Percentiles rank a stretch among this genome's conserved stretches.
phyloP scores from a whole-genome alignment of 2,888 invertebrate species.

The Lissocephala sabroskyi region DNA sequence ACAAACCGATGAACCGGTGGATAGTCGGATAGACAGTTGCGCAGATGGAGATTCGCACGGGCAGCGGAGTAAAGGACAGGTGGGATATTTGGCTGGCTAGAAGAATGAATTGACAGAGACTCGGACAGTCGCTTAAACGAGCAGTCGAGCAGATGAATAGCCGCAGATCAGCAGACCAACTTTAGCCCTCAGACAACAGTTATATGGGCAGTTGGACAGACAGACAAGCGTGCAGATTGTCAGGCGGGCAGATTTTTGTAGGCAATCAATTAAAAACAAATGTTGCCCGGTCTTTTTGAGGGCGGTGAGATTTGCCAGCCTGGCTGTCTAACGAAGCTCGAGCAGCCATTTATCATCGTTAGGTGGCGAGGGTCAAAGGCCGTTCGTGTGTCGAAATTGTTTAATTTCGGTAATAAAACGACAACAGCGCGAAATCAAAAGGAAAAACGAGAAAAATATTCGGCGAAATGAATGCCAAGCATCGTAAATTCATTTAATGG shows the following conservation, averaged over 20 bases:
- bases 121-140: no score
- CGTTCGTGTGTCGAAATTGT: conserved; percentile 10
- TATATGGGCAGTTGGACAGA: no score
- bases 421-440: neutral
- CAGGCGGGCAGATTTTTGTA: conserved; percentile 52
- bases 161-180: no score
- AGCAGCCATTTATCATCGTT: conserved; percentile 41
- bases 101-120: no score
- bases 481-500: no score
- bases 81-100: no score
- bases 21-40: no score
- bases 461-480: no score
- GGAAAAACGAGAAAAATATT: neutral
- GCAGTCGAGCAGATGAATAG: no score
- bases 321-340: neutral
- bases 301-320: conserved; percentile 41
- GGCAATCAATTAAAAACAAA: conserved; percentile 65
- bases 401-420: conserved; percentile 24
- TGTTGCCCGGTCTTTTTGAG: conserved; percentile 61
- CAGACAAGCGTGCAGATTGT: neutral
- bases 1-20: conserved; percentile 15
- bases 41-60: no score
- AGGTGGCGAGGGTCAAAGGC: conserved; percentile 11
- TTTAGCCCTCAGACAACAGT: no score
- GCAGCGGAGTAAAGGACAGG: no score